Percentiles rank a stretch among this genome's conserved stretches.
Evolutionary conservation across 2,888 invertebrate genomes (phyloP).

Genomic region (Drosophila phalerata): DNA sequence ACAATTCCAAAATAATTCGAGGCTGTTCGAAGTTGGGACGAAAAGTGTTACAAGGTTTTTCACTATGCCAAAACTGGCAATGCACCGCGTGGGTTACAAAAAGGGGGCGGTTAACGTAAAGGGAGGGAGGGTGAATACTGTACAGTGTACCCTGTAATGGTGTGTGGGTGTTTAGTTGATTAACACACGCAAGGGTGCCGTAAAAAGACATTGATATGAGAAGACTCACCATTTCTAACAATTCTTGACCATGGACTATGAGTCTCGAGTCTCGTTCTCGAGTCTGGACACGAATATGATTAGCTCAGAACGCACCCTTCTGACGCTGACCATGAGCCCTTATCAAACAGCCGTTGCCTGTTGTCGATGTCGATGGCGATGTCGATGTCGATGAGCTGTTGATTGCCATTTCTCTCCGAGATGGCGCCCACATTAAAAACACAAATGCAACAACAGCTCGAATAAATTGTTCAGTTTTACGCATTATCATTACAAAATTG

Average conservation of each 20-base stretch:
- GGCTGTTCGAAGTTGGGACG: conserved; percentile 45
- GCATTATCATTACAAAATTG: conserved; percentile 76
- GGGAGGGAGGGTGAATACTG: conserved; percentile 2
- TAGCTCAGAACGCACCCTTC: conserved; percentile 44
- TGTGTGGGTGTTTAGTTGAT: conserved; percentile 69
- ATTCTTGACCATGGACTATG: conserved; percentile 50
- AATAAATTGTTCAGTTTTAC: conserved; percentile 63
- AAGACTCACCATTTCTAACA: conserved; percentile 24
- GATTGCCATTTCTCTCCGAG: conserved; percentile 56
- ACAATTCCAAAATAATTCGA: conserved; percentile 54
- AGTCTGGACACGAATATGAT: conserved; percentile 24
- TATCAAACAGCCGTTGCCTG: conserved; percentile 68
- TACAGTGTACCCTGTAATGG: neutral
- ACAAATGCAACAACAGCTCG: conserved; percentile 5
- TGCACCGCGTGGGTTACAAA: conserved; percentile 38
- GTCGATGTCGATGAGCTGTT: conserved; percentile 60
- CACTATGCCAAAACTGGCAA: conserved; percentile 63
- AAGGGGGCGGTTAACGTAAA: conserved; percentile 14
- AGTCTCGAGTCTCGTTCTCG: conserved; percentile 3
- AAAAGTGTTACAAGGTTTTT: conserved; percentile 78
- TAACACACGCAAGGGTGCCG: conserved; percentile 60
- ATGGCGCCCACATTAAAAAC: conserved; percentile 61
- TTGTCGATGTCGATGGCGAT: neutral
- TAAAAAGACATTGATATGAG: conserved; percentile 37
- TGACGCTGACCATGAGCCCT: conserved; percentile 48